Percentiles rank a stretch among this genome's conserved stretches.
These are phyloP conservation scores for Ifrita kowaldi DNA, from an alignment of 2,113 vertebrate genomes.

Conservation along the genomic window DNA sequence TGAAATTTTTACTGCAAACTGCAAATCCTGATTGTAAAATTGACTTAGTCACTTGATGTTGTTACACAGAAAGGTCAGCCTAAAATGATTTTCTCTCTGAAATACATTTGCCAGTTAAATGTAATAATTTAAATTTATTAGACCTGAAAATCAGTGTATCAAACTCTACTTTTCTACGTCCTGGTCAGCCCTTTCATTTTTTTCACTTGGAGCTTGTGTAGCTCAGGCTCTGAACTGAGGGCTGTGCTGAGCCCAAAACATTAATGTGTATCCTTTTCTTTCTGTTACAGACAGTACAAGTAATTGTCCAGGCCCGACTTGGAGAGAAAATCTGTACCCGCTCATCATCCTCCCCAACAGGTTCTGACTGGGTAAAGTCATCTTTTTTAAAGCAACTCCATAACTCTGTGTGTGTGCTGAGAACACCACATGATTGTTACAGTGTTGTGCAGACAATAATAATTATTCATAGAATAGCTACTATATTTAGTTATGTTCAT, in stretches of 20 bases:
- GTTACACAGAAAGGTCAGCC: background rate
- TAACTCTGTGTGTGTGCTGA: background rate
- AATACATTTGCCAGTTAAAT: background rate
- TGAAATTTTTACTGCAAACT: background rate
- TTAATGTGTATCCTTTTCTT: background rate
- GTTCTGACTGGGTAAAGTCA: conserved; percentile 92
- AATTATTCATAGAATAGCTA: background rate
- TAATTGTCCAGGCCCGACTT: conserved; percentile 96
- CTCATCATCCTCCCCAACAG: conserved; percentile 95
- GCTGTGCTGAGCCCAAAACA: background rate
- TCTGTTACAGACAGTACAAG: conserved; percentile 88
- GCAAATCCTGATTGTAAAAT: background rate
- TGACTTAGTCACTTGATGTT: background rate
- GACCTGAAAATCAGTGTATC: background rate
- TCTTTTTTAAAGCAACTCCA: background rate
- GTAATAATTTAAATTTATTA: background rate
- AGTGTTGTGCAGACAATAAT: background rate
- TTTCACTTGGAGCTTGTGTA: background rate
- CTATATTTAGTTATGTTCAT: background rate
- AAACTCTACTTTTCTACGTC: background rate
- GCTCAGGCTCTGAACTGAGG: background rate
- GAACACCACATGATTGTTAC: background rate
- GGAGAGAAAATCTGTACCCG: conserved; percentile 96
- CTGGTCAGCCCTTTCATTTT: background rate
- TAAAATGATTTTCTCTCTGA: background rate